Percentiles rank a stretch among this genome's conserved stretches.
These are phyloP conservation scores for Virgularia gustaviana DNA, from an alignment of 92 coral and sea anemone genomes.

Conservation along the genomic window DNA sequence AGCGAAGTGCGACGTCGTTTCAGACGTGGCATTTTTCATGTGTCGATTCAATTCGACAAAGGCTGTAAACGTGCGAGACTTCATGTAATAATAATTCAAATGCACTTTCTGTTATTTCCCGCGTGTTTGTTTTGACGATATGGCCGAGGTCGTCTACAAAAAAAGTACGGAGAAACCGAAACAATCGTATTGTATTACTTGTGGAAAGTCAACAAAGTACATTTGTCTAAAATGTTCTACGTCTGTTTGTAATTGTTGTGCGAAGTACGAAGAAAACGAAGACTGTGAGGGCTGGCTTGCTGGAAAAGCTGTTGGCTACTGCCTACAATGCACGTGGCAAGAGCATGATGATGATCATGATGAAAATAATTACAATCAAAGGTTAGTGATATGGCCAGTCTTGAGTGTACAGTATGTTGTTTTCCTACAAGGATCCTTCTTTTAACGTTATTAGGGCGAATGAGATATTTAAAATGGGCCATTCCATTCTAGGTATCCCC, in stretches of 20 bases:
- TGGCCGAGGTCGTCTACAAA: background rate
- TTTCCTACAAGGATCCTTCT: too few species aligned
- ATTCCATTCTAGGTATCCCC: too few species aligned
- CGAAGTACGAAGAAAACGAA: slow-evolving; percentile 40
- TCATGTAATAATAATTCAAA: background rate
- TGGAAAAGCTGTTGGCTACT: slow-evolving; percentile 37
- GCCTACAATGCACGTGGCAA: slow-evolving; percentile 14
- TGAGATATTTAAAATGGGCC: too few species aligned
- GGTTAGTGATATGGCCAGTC: too few species aligned
- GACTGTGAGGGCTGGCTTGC: slow-evolving; percentile 26
- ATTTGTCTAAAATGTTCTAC: slow-evolving; percentile 39
- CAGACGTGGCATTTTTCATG: too few species aligned
- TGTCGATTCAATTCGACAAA: too few species aligned
- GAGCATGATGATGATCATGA: background rate
- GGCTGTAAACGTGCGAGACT: too few species aligned
- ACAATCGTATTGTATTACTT: slow-evolving; percentile 11
- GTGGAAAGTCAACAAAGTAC: slow-evolving; percentile 41
- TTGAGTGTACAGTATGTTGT: too few species aligned
- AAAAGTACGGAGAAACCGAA: background rate
- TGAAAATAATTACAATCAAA: background rate
- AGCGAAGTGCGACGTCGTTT: slow-evolving; percentile 14
- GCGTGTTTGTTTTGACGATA: too few species aligned
- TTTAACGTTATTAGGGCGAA: too few species aligned
- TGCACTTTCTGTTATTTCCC: too few species aligned
- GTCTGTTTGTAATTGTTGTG: slow-evolving; percentile 37